Evolutionary conservation across 2,888 invertebrate species (phyloP).

Genomic region (Diadegma fenestrale): DNA sequence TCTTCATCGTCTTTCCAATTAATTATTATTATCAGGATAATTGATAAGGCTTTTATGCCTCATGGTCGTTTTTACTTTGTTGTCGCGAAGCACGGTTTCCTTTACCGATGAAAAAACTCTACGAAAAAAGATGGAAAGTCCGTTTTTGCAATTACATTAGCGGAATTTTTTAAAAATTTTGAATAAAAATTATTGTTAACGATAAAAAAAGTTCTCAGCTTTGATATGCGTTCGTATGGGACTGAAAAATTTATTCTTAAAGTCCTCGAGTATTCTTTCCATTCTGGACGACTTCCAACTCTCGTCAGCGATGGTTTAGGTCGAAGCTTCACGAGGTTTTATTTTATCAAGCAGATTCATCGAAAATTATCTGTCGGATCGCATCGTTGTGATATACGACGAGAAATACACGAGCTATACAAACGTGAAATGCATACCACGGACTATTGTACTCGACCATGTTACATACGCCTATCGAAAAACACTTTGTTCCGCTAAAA

Average conservation of each 20-base stretch:
- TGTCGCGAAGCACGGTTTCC: not conserved
- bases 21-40: slow-evolving; percentile 45
- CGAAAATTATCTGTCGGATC: slow-evolving; percentile 55
- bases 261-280: not conserved
- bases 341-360: slow-evolving; percentile 53
- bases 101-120: not conserved
- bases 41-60: slow-evolving; percentile 25
- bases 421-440: slow-evolving; percentile 45
- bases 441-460: slow-evolving; percentile 7
- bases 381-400: slow-evolving; percentile 35
- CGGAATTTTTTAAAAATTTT: not conserved
- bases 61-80: slow-evolving; percentile 13
- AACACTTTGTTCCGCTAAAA: slow-evolving; percentile 51
- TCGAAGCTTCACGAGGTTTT: slow-evolving; percentile 30
- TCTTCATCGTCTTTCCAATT: not conserved
- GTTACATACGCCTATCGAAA: slow-evolving; percentile 10
- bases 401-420: not conserved
- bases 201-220: no score
- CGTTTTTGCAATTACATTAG: no score
- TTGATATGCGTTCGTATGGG: not conserved
- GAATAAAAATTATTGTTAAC: not conserved
- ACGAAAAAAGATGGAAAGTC: not conserved
- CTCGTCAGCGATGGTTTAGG: slow-evolving; percentile 6
- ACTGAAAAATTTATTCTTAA: not conserved
- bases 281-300: slow-evolving; percentile 32